Evolutionary conservation across 2,113 vertebrate species (phyloP).

Genomic region (Protomyctophum bolini): DNA sequence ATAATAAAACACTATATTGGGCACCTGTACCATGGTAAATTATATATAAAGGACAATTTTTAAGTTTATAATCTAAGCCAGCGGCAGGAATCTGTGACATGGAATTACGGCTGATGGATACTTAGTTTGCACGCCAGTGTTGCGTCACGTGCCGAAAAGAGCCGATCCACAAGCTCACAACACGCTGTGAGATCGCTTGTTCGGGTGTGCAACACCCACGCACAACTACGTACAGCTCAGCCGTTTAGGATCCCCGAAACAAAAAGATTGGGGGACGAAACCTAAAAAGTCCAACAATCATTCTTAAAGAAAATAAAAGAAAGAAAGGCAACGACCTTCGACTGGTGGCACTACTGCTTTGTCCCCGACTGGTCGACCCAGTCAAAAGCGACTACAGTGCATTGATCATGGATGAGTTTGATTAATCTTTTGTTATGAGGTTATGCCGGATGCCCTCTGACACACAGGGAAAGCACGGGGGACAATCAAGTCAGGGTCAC

Average conservation of each 20-base stretch:
- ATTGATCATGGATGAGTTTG: conserved; percentile 31
- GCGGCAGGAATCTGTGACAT: conserved; percentile 21
- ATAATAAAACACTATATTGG: conserved; percentile 58
- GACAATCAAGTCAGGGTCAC: conserved; percentile 18
- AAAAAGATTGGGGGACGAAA: conserved; percentile 5
- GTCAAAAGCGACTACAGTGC: conserved; percentile 65
- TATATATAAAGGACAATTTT: conserved; percentile 34
- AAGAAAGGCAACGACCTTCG: conserved; percentile 53
- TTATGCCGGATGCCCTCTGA: conserved; percentile 48
- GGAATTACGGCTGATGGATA: conserved; percentile 12
- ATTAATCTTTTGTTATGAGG: conserved; percentile 34
- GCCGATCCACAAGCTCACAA: too few species aligned
- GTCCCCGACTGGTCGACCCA: conserved; percentile 53
- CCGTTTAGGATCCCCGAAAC: neutral
- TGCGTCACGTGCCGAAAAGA: too few species aligned
- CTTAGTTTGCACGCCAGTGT: too few species aligned
- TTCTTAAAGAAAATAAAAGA: conserved; percentile 15
- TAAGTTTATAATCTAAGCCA: conserved; percentile 5
- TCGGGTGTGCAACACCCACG: too few species aligned
- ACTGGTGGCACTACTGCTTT: conserved; percentile 66
- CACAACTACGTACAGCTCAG: too few species aligned
- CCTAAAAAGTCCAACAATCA: conserved; percentile 35
- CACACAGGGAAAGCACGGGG: conserved; percentile 17
- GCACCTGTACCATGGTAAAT: conserved; percentile 42
- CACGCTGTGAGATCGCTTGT: too few species aligned